These are phyloP conservation scores for Shargacucullia verbasci DNA, from an alignment of 2,888 invertebrate genomes.

Conservation along the genomic window DNA sequence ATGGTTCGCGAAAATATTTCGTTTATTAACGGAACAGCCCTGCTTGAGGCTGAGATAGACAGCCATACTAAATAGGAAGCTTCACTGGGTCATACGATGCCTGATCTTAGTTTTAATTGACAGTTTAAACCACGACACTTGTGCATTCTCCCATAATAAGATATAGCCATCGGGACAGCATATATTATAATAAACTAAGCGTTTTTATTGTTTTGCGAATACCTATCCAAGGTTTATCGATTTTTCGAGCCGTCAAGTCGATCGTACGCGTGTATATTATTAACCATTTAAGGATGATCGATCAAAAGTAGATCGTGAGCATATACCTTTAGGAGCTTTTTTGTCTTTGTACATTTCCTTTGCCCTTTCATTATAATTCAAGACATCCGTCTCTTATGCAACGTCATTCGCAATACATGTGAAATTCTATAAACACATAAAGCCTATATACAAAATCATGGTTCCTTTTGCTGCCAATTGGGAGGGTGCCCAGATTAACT, in stretches of 20 bases:
- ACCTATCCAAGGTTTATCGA: background rate
- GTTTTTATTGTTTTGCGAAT: background rate
- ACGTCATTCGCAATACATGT: constrained; percentile 9
- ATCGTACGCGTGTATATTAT: background rate
- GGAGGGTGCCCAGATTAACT: constrained; percentile 29
- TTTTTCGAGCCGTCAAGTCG: background rate
- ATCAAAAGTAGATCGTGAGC: background rate
- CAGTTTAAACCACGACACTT: too few relatives aligned
- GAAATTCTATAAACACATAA: background rate
- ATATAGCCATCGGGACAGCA: too few relatives aligned
- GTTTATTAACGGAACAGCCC: too few relatives aligned
- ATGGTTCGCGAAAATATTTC: too few relatives aligned
- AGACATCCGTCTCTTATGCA: constrained; percentile 4
- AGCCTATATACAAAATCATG: constrained; percentile 1
- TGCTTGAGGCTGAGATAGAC: too few relatives aligned
- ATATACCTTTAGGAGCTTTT: background rate
- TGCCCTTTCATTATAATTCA: constrained; percentile 14
- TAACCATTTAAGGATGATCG: background rate
- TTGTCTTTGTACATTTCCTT: background rate
- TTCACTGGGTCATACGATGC: too few relatives aligned
- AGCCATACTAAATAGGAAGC: too few relatives aligned
- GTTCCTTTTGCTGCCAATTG: constrained; percentile 32
- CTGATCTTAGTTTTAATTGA: too few relatives aligned
- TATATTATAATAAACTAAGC: too few relatives aligned
- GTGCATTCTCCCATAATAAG: too few relatives aligned